A percentile compares a stretch with the other conserved stretches of the same genome.
phyloP scores from a whole-genome alignment of 2,113 vertebrate genomes.

The Psettodes erumei region DNA sequence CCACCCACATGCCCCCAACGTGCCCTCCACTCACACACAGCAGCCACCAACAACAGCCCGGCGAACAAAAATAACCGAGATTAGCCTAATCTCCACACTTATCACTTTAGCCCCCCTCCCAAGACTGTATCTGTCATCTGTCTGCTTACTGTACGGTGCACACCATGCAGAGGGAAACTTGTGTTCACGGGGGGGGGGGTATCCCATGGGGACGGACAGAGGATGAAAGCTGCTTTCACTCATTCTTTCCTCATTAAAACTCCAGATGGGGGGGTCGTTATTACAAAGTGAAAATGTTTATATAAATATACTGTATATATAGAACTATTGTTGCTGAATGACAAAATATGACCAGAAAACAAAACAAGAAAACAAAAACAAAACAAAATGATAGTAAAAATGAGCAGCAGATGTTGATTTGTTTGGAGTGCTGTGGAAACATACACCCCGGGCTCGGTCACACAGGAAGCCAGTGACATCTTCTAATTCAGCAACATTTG shows the following conservation, averaged over 20 bases:
- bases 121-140: conserved; percentile 62
- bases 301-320: background rate
- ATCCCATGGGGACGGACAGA: conserved; percentile 46
- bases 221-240: conserved; percentile 35
- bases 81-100: conserved; percentile 87
- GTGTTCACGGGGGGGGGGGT: conserved; percentile 51
- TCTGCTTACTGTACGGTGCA: conserved; percentile 67
- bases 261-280: conserved; percentile 22
- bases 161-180: conserved; percentile 41
- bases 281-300: no score
- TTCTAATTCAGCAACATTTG: no score
- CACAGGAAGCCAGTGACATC: background rate
- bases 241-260: background rate
- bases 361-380: no score
- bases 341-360: conserved; percentile 5
- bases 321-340: background rate
- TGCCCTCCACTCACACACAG: conserved; percentile 17
- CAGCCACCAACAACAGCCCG: conserved; percentile 47
- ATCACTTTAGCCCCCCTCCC: conserved; percentile 73
- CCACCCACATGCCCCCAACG: background rate
- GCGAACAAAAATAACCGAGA: conserved; percentile 84
- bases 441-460: conserved; percentile 16
- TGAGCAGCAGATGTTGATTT: conserved; percentile 16
- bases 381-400: conserved; percentile 29
- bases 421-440: conserved; percentile 34